A percentile compares a stretch with the other conserved stretches of the same genome.
Evolutionary conservation across 2,113 vertebrate genomes (phyloP).

Genomic region (Prunella himalayana): DNA sequence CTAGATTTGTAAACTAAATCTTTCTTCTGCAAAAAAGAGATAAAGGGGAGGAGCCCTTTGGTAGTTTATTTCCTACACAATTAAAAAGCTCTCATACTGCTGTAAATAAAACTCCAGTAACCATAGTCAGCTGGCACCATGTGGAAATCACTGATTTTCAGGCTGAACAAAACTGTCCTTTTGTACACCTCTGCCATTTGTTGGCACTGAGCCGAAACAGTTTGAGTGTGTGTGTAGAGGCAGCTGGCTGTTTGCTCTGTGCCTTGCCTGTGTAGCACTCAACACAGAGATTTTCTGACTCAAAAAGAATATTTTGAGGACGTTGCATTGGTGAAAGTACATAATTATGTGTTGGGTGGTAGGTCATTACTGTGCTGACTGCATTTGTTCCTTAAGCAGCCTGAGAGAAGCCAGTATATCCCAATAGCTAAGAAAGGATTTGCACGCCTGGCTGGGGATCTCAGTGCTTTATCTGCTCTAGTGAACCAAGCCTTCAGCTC

Average conservation of each 20-base stretch:
- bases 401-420: constrained; percentile 44
- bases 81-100: constrained; percentile 2
- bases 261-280: background rate
- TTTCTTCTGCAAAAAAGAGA: background rate
- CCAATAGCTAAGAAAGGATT: constrained; percentile 56
- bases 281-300: background rate
- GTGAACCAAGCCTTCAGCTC: constrained; percentile 30
- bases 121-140: background rate
- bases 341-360: background rate
- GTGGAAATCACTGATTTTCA: background rate
- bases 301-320: background rate
- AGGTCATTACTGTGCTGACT: constrained; percentile 37
- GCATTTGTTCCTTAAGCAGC: constrained; percentile 42
- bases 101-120: constrained; percentile 25
- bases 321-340: background rate
- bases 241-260: background rate
- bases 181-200: background rate
- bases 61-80: constrained; percentile 13
- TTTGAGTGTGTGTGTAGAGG: background rate
- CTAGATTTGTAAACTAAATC: constrained; percentile 24
- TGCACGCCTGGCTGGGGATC: constrained; percentile 39
- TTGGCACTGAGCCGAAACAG: background rate
- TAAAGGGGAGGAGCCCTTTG: background rate
- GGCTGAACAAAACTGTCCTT: background rate
- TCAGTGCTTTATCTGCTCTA: constrained; percentile 53